Percentiles rank a stretch among this genome's conserved stretches.
Evolutionary conservation across 2,797 vertebrate species (phyloP).

Genomic region (Avahi laniger): DNA sequence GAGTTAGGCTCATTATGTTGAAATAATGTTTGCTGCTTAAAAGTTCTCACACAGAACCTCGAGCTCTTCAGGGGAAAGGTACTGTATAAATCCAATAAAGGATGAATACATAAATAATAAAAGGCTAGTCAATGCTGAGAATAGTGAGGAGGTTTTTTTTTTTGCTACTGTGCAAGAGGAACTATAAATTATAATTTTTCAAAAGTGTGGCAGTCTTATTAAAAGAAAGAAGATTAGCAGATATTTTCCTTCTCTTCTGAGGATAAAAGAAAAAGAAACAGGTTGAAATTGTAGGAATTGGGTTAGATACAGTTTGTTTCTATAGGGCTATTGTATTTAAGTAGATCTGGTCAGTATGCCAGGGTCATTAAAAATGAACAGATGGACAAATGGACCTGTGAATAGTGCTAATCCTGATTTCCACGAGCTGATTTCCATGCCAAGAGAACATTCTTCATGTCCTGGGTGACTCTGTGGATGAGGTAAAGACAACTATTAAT

Average conservation of each 20-base stretch:
- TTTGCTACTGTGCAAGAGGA: neutral
- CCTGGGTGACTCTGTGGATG: no score
- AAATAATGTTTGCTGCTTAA: slow-evolving; percentile 60
- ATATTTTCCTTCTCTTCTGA: slow-evolving; percentile 20
- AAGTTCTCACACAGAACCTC: slow-evolving; percentile 48
- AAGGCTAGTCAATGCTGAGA: neutral
- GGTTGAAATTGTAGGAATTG: neutral
- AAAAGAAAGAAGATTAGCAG: slow-evolving; percentile 45
- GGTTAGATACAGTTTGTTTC: neutral
- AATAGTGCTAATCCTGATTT: neutral
- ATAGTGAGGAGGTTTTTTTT: neutral
- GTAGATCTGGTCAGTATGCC: neutral
- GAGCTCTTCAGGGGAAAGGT: slow-evolving; percentile 43
- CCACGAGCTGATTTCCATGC: neutral
- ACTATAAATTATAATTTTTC: slow-evolving; percentile 40
- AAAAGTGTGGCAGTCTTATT: slow-evolving; percentile 21
- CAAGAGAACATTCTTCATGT: neutral
- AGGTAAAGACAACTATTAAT: neutral
- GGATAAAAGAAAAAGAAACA: neutral
- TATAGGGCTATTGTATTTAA: neutral
- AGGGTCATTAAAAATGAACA: neutral
- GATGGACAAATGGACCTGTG: neutral
- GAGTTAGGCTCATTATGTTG: slow-evolving; percentile 53
- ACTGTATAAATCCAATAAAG: slow-evolving; percentile 55
- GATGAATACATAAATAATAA: slow-evolving; percentile 56